Evolutionary conservation across 1,140 invertebrate species (phyloP).

Genomic region (Mya arenaria): DNA sequence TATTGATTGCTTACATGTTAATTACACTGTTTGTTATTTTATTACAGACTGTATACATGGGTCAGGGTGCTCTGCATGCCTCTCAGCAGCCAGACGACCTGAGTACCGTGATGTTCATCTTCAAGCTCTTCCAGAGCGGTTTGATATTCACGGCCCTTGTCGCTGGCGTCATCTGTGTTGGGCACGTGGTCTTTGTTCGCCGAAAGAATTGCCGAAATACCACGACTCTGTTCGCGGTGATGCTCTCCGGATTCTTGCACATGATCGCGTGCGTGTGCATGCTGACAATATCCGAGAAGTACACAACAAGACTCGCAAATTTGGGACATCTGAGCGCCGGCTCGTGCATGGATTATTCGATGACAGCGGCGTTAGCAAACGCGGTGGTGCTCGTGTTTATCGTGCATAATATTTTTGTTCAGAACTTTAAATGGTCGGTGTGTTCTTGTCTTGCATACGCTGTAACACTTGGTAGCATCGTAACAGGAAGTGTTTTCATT

Average conservation of each 20-base stretch:
- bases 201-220: constrained; percentile 3
- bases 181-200: constrained; percentile 15
- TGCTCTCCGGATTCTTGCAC: constrained; percentile 24
- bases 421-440: not conserved
- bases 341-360: constrained; percentile 1
- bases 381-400: not conserved
- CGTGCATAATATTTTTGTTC: not conserved
- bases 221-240: not conserved
- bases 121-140: constrained; percentile 31
- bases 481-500: not conserved
- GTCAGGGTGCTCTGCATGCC: no score
- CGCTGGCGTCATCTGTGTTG: constrained; percentile 12
- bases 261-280: constrained; percentile 10
- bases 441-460: not conserved
- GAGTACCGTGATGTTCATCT: constrained; percentile 23
- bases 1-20: no score
- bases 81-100: no score
- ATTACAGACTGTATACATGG: no score
- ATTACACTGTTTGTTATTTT: no score
- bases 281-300: constrained; percentile 6
- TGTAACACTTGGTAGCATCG: not conserved
- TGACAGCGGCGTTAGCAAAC: constrained; percentile 20
- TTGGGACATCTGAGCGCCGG: not conserved
- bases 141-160: constrained; percentile 27
- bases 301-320: no score